phyloP scores from a whole-genome alignment of 2,113 vertebrate species.

The Callopanchax toddi region DNA sequence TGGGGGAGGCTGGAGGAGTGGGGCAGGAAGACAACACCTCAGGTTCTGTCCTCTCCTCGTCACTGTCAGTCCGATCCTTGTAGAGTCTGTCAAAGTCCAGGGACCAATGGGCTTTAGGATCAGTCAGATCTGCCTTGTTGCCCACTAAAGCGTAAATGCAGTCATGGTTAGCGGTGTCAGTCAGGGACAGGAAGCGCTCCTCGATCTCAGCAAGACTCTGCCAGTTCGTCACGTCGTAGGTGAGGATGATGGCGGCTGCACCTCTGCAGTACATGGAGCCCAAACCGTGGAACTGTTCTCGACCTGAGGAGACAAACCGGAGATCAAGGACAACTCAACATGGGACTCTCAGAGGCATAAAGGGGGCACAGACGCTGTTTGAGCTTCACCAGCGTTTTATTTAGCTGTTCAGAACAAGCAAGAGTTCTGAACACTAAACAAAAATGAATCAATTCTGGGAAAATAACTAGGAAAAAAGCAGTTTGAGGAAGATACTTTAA shows the following conservation, averaged over 20 bases:
- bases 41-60: conserved; percentile 41
- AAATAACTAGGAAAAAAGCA: too few relatives aligned
- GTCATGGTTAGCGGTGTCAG: conserved; percentile 89
- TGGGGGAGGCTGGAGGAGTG: conserved; percentile 55
- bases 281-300: conserved; percentile 96
- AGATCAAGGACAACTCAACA: background rate
- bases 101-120: conserved; percentile 54
- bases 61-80: conserved; percentile 7
- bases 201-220: conserved; percentile 94
- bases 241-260: conserved; percentile 90
- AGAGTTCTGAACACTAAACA: too few relatives aligned
- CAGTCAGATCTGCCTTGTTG: conserved; percentile 92
- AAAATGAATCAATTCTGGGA: too few relatives aligned
- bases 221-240: conserved; percentile 89
- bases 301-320: conserved; percentile 78
- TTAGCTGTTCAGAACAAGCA: too few relatives aligned
- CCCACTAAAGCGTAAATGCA: conserved; percentile 94
- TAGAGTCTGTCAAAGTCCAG: conserved; percentile 24
- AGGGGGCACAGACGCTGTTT: too few relatives aligned
- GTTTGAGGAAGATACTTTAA: too few relatives aligned
- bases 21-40: conserved; percentile 38
- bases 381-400: too few relatives aligned
- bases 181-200: conserved; percentile 92
- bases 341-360: too few relatives aligned
- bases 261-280: conserved; percentile 98